Percentiles rank a stretch among this genome's conserved stretches.
Evolutionary conservation across 1,140 invertebrate species (phyloP).

Genomic region (Cyphomyrmex costatus): DNA sequence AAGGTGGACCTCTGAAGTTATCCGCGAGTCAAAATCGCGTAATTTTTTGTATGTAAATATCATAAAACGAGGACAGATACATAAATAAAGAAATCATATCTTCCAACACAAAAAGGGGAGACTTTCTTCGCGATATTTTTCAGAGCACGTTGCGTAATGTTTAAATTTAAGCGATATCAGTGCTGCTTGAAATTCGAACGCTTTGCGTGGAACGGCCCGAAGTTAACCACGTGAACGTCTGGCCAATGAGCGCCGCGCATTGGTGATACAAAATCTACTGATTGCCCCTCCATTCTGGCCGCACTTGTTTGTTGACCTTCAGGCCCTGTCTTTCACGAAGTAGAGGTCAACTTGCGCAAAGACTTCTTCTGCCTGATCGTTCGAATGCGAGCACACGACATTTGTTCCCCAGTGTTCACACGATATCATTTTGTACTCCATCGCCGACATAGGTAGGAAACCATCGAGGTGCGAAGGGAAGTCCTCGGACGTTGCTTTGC

Average conservation of each 20-base stretch:
- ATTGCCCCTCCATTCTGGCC: constrained; percentile 8
- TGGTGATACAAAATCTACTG: constrained; percentile 25
- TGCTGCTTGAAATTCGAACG: too few species aligned
- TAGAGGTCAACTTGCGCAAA: constrained; percentile 79
- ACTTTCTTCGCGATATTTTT: too few species aligned
- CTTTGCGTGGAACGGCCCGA: not conserved
- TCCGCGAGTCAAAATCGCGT: not conserved
- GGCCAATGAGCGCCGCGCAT: constrained; percentile 55
- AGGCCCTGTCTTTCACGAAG: constrained; percentile 59
- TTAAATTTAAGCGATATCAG: too few species aligned
- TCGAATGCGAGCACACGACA: constrained; percentile 18
- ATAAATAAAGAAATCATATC: not conserved
- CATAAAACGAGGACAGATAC: not conserved
- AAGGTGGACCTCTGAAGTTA: not conserved
- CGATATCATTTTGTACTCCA: constrained; percentile 3
- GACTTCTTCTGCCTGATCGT: constrained; percentile 30
- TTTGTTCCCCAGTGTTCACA: not conserved
- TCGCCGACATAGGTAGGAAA: constrained; percentile 14
- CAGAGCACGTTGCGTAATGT: too few species aligned
- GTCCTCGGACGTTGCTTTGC: not conserved
- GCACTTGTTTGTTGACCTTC: constrained; percentile 77
- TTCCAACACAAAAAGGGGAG: too few species aligned
- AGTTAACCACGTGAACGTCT: not conserved
- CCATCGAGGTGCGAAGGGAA: not conserved
- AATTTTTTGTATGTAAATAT: not conserved